phyloP scores from a whole-genome alignment of 2,888 invertebrate species.

The Erebia palarica region DNA sequence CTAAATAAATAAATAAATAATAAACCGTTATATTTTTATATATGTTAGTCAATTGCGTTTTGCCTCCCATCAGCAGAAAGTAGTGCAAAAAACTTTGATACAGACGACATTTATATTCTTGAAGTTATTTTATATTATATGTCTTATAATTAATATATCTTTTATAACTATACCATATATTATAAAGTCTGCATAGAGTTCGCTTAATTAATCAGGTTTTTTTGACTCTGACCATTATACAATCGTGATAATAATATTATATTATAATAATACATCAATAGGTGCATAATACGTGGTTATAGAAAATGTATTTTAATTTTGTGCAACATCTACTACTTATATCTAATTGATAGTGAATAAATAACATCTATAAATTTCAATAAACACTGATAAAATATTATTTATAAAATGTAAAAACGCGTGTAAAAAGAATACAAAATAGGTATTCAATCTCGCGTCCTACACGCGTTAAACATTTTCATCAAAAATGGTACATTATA shows the following conservation, averaged over 20 bases:
- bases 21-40: background rate
- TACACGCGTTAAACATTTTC: constrained; percentile 61
- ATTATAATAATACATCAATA: constrained; percentile 41
- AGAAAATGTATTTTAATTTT: constrained; percentile 26
- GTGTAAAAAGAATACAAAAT: constrained; percentile 63
- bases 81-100: constrained; percentile 20
- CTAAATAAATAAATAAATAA: too few species aligned
- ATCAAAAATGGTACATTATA: constrained; percentile 25
- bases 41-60: constrained; percentile 14
- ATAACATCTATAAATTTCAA: constrained; percentile 37
- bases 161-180: constrained; percentile 22
- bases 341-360: constrained; percentile 35
- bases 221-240: constrained; percentile 62
- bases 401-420: constrained; percentile 58
- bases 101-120: constrained; percentile 38
- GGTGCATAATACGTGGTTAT: constrained; percentile 37
- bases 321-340: constrained; percentile 33
- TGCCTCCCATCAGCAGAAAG: constrained; percentile 22
- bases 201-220: constrained; percentile 69
- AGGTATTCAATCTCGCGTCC: constrained; percentile 73
- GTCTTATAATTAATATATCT: constrained; percentile 31
- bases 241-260: constrained; percentile 20
- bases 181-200: constrained; percentile 44
- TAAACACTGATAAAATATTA: constrained; percentile 30
- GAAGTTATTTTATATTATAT: constrained; percentile 34